A percentile compares a stretch with the other conserved stretches of the same genome.
Evolutionary conservation across 2,888 invertebrate genomes (phyloP).

Genomic region (Tachina lurida): DNA sequence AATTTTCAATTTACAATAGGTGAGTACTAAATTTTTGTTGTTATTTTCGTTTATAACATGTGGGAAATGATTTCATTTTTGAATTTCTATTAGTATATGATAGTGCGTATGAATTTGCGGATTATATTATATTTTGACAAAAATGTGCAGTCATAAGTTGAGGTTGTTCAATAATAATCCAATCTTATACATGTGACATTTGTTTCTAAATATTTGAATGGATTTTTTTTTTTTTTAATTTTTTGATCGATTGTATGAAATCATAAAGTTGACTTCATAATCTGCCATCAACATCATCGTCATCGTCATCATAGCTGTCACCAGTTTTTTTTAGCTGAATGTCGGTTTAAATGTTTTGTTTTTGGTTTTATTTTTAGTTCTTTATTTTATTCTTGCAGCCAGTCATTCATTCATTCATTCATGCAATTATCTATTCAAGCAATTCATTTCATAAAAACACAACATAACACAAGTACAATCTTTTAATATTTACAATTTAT

Average conservation of each 20-base stretch:
- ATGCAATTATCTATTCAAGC: slow-evolving; percentile 10
- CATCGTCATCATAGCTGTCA: slow-evolving; percentile 42
- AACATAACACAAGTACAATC: neutral
- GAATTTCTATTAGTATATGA: neutral
- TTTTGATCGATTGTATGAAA: slow-evolving; percentile 61
- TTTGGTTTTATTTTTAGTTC: slow-evolving; percentile 35
- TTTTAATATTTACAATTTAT: slow-evolving; percentile 49
- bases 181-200: too few species aligned
- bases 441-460: slow-evolving; percentile 6
- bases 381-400: slow-evolving; percentile 1
- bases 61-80: neutral
- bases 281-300: slow-evolving; percentile 43
- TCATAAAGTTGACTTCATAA: slow-evolving; percentile 68
- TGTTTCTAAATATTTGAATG: neutral
- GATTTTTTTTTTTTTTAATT: neutral
- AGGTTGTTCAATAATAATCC: too few species aligned
- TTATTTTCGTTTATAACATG: too few species aligned
- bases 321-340: slow-evolving; percentile 22
- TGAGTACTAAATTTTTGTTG: too few species aligned
- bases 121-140: neutral
- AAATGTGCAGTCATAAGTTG: neutral
- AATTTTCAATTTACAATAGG: too few species aligned
- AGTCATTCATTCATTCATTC: slow-evolving; percentile 22
- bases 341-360: slow-evolving; percentile 18
- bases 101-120: neutral